phyloP scores from a whole-genome alignment of 1,140 invertebrate species.

The Leptopilina clavipes region DNA sequence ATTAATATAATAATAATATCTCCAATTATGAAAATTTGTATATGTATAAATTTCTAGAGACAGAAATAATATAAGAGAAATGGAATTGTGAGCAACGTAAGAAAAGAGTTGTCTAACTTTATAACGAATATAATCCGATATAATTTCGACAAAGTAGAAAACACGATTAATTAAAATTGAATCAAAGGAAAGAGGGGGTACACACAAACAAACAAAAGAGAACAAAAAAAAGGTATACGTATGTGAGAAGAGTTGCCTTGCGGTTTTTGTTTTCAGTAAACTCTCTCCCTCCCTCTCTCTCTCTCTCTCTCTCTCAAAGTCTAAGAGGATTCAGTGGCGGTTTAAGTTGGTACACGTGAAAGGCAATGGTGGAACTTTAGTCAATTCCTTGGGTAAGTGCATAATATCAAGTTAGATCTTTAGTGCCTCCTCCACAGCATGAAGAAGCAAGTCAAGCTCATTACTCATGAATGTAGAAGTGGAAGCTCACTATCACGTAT shows the following conservation, averaged over 20 bases:
- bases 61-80: not conserved
- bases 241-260: not conserved
- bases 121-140: conserved; percentile 19
- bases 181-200: not conserved
- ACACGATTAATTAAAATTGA: conserved; percentile 20
- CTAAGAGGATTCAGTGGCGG: conserved; percentile 10
- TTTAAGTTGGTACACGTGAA: conserved; percentile 26
- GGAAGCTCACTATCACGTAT: conserved; percentile 30
- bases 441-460: conserved; percentile 34
- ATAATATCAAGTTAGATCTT: conserved; percentile 34
- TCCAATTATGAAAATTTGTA: not conserved
- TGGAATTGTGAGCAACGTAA: not conserved
- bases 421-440: conserved; percentile 24
- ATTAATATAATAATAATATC: too few relatives aligned
- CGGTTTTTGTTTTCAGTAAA: conserved; percentile 21
- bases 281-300: too few relatives aligned
- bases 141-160: conserved; percentile 7
- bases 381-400: conserved; percentile 32
- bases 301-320: too few relatives aligned
- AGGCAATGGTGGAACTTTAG: conserved; percentile 31
- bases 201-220: too few relatives aligned
- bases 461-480: conserved; percentile 33
- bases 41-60: not conserved
- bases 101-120: not conserved
- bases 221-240: too few relatives aligned